Conservation (phyloP, 2,797 vertebrate genomes). For the Enoplosus armatus region DNA sequence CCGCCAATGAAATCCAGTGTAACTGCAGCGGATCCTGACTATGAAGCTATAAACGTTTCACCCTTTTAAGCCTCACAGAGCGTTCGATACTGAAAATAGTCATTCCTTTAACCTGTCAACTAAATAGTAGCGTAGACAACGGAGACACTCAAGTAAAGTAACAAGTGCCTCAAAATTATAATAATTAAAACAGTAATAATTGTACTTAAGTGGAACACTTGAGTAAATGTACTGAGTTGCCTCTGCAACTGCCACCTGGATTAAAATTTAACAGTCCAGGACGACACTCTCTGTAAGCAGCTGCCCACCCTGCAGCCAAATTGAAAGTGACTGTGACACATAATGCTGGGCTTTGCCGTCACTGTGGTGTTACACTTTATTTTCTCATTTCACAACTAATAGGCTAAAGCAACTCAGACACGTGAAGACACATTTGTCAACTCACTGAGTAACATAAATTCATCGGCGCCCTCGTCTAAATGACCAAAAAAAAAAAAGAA, state of each 20-base stretch:
- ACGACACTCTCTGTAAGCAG: neutral
- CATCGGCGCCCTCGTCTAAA: constrained; percentile 54
- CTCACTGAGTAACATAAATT: constrained; percentile 57
- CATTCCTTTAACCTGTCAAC: neutral
- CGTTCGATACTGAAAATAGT: neutral
- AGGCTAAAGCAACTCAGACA: constrained; percentile 45
- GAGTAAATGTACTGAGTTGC: constrained; percentile 6
- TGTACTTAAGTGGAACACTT: neutral
- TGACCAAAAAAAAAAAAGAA: constrained; percentile 75
- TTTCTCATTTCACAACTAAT: constrained; percentile 61
- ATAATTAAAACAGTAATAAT: no score
- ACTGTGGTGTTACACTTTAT: constrained; percentile 42
- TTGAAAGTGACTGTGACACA: constrained; percentile 37
- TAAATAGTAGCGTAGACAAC: no score
- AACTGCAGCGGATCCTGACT: neutral
- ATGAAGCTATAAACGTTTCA: neutral
- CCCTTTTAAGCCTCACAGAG: neutral
- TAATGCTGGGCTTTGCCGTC: constrained; percentile 32
- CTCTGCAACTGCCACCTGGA: constrained; percentile 2
- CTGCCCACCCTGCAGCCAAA: constrained; percentile 20
- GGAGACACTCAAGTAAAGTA: neutral
- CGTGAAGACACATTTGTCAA: constrained; percentile 57
- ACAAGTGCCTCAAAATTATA: neutral
- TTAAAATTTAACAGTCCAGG: constrained; percentile 19
- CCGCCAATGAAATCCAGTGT: neutral